These are phyloP conservation scores for Aethes cnicana DNA, from an alignment of 2,888 invertebrate species.

Conservation along the genomic window DNA sequence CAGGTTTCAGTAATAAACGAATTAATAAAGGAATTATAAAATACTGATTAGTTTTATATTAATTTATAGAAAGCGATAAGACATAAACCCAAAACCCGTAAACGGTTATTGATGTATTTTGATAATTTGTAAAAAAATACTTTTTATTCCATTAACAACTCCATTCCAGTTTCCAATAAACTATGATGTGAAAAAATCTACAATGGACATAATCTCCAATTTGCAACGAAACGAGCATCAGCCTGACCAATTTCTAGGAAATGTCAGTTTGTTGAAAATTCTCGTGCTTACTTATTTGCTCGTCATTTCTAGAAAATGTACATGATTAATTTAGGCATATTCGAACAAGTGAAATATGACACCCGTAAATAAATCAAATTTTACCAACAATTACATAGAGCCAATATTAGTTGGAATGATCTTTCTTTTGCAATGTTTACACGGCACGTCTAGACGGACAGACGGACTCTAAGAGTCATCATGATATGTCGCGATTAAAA, in stretches of 20 bases:
- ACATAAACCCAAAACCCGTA: too few species aligned
- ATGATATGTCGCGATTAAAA: slow-evolving; percentile 1
- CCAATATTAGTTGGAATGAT: slow-evolving; percentile 16
- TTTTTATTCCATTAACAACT: too few species aligned
- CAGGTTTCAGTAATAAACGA: too few species aligned
- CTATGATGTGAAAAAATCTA: slow-evolving; percentile 8
- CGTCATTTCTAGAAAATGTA: neutral
- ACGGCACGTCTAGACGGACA: slow-evolving; percentile 11
- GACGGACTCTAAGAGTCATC: slow-evolving; percentile 2
- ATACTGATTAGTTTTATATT: too few species aligned
- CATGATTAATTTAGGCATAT: neutral
- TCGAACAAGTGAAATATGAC: neutral
- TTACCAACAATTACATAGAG: slow-evolving; percentile 13
- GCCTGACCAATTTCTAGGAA: slow-evolving; percentile 5
- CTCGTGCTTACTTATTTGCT: neutral
- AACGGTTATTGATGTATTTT: too few species aligned
- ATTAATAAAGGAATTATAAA: too few species aligned
- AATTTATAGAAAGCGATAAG: too few species aligned
- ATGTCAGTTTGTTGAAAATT: neutral
- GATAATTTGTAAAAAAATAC: too few species aligned
- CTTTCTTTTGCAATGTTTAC: slow-evolving; percentile 15
- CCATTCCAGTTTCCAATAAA: too few species aligned
- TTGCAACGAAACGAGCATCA: slow-evolving; percentile 13
- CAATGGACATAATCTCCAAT: slow-evolving; percentile 6
- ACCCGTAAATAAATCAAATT: slow-evolving; percentile 7